Evolutionary conservation across 2,113 vertebrate genomes (phyloP).

Genomic region (Heterochromis multidens): DNA sequence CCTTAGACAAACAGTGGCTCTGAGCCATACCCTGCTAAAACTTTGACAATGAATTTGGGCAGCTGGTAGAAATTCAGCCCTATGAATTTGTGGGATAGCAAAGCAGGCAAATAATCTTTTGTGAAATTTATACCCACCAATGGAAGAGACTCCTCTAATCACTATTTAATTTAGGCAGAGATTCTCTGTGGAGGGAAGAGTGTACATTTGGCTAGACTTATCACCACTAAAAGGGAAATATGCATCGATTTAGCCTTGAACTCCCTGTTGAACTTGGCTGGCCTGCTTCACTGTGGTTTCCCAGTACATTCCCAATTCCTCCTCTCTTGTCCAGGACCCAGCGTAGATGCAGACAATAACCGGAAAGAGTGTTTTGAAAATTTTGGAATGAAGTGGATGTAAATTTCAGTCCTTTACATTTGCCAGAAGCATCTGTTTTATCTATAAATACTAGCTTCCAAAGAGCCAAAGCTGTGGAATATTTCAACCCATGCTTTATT

Average conservation of each 20-base stretch:
- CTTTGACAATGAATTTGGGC: conserved; percentile 50
- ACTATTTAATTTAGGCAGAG: conserved; percentile 47
- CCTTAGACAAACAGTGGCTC: conserved; percentile 68
- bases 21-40: conserved; percentile 54
- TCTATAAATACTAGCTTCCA: conserved; percentile 60
- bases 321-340: conserved; percentile 48
- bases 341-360: conserved; percentile 72
- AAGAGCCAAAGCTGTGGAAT: conserved; percentile 60
- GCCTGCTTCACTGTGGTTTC: conserved; percentile 64
- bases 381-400: conserved; percentile 73
- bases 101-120: conserved; percentile 55
- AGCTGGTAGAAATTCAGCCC: conserved; percentile 28
- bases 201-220: conserved; percentile 55
- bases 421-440: conserved; percentile 76
- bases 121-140: conserved; percentile 53
- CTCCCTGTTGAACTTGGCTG: conserved; percentile 73
- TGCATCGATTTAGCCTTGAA: conserved; percentile 75
- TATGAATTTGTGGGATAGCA: conserved; percentile 48
- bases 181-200: conserved; percentile 37
- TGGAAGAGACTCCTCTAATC: conserved; percentile 40
- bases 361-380: conserved; percentile 73
- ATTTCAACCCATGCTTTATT: conserved; percentile 66
- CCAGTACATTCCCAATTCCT: conserved; percentile 63
- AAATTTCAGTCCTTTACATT: conserved; percentile 67
- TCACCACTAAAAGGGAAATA: conserved; percentile 71